Percentiles rank a stretch among this genome's conserved stretches.
Conservation (phyloP, 2,797 vertebrate genomes). For the Adelosebastes latens region DNA sequence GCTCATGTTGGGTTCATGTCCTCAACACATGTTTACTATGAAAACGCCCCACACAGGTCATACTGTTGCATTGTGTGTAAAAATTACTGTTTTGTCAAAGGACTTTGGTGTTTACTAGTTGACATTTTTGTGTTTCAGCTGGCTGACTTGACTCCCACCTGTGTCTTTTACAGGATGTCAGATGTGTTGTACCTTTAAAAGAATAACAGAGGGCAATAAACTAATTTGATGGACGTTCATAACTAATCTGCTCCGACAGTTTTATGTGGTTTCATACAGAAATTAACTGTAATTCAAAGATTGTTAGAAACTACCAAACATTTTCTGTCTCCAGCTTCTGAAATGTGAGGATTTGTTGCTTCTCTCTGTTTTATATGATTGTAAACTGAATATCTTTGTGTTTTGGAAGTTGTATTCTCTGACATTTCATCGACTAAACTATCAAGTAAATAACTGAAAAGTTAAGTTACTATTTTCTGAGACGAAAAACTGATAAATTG, state of each 20-base stretch:
- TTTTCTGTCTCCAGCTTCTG: too few species aligned
- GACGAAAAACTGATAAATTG: too few species aligned
- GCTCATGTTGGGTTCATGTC: not conserved
- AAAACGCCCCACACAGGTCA: not conserved
- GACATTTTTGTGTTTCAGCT: slow-evolving; percentile 30
- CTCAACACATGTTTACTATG: slow-evolving; percentile 2
- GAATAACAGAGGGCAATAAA: slow-evolving; percentile 70
- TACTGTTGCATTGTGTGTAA: not conserved
- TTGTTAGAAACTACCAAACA: too few species aligned
- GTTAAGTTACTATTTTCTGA: too few species aligned
- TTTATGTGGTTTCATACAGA: not conserved
- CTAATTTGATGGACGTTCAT: slow-evolving; percentile 22
- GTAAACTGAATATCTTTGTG: too few species aligned
- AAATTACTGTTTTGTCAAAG: not conserved
- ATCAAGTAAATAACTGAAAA: not conserved
- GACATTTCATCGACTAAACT: not conserved
- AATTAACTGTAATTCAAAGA: not conserved
- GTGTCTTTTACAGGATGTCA: slow-evolving; percentile 51
- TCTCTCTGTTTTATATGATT: too few species aligned
- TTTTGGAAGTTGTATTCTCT: too few species aligned
- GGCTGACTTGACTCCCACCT: slow-evolving; percentile 6
- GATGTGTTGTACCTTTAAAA: slow-evolving; percentile 44
- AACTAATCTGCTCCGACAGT: not conserved
- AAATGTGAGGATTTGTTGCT: too few species aligned
- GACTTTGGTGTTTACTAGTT: not conserved